A percentile compares a stretch with the other conserved stretches of the same genome.
phyloP scores from a whole-genome alignment of 92 coral and sea anemone species.

The Isaurus tuberculatus region DNA sequence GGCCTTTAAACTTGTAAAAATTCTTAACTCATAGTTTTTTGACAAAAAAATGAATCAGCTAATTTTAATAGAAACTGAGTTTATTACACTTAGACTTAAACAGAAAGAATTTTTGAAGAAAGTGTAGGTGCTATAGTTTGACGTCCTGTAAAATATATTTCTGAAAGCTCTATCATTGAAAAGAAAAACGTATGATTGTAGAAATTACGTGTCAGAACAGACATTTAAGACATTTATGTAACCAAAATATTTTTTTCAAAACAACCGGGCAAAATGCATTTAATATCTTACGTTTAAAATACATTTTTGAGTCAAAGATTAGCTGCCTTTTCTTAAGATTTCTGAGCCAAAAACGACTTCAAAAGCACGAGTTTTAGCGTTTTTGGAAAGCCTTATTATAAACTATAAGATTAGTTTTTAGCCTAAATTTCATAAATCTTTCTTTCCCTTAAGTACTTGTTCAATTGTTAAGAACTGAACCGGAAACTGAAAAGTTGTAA shows the following conservation, averaged over 20 bases:
- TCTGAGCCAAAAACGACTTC: not conserved
- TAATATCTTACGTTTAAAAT: not conserved
- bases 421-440: not conserved
- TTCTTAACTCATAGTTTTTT: no score
- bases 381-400: not conserved
- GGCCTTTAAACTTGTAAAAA: not conserved
- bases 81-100: no score
- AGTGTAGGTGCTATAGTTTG: no score
- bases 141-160: no score
- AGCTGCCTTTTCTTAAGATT: not conserved
- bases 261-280: no score
- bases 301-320: not conserved
- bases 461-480: not conserved
- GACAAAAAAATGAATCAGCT: no score
- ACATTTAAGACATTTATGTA: not conserved
- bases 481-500: slow-evolving; percentile 40
- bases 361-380: no score
- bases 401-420: slow-evolving; percentile 1
- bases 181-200: not conserved
- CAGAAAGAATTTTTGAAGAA: no score
- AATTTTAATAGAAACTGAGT: no score
- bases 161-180: no score
- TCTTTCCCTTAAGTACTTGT: not conserved
- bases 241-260: not conserved
- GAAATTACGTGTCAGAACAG: not conserved